A percentile compares a stretch with the other conserved stretches of the same genome.
Conservation (phyloP, 2,888 invertebrate genomes). For the Psylliodes chrysocephalus region DNA sequence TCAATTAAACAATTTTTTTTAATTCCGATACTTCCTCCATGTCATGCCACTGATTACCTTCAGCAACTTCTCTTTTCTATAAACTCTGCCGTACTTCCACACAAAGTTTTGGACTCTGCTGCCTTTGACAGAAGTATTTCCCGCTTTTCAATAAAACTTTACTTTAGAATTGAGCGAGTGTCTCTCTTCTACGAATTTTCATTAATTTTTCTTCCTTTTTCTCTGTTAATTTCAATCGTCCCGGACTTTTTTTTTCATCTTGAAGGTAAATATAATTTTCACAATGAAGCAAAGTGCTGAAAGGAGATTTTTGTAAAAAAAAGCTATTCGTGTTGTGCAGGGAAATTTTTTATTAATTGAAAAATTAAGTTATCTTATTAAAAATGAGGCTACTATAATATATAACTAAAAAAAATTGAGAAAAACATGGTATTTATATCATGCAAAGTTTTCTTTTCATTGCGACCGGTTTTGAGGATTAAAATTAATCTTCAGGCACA, state of each 20-base stretch:
- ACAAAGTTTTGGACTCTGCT: slow-evolving; percentile 21
- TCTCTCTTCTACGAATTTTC: slow-evolving; percentile 23
- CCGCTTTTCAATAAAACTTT: slow-evolving; percentile 22
- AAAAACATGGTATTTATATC: too few species aligned
- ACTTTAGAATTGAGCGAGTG: slow-evolving; percentile 19
- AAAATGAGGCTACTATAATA: too few species aligned
- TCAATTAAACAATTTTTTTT: too few species aligned
- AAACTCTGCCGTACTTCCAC: slow-evolving; percentile 18
- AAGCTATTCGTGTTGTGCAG: too few species aligned
- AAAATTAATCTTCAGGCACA: too few species aligned
- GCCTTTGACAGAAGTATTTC: slow-evolving; percentile 29
- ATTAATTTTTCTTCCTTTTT: slow-evolving; percentile 19
- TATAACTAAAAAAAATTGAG: too few species aligned
- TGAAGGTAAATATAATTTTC: slow-evolving; percentile 6
- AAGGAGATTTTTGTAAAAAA: background rate
- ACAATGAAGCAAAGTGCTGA: background rate
- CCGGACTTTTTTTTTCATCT: background rate
- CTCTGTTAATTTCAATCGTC: background rate
- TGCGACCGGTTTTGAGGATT: too few species aligned
- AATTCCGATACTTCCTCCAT: background rate
- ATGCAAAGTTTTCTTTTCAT: too few species aligned
- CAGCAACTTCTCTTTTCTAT: slow-evolving; percentile 7
- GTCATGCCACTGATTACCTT: background rate
- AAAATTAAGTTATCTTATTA: too few species aligned
- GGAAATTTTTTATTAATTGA: too few species aligned